Percentiles rank a stretch among this genome's conserved stretches.
Evolutionary conservation across 2,888 invertebrate genomes (phyloP).

Genomic region (Tiliacea aurago): DNA sequence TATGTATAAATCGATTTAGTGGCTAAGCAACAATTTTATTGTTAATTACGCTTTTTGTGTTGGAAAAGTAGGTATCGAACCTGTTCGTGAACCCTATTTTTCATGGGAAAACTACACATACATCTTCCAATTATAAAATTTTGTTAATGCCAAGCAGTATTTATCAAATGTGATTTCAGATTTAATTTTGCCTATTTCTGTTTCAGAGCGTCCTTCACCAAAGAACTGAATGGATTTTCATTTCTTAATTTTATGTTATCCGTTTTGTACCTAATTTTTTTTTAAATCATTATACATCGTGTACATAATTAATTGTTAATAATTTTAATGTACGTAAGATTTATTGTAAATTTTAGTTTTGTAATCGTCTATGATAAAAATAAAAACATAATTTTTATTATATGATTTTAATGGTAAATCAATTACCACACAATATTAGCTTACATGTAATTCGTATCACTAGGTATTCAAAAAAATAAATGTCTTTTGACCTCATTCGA

Average conservation of each 20-base stretch:
- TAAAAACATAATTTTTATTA: conserved; percentile 56
- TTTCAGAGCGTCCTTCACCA: conserved; percentile 48
- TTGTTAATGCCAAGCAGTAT: neutral
- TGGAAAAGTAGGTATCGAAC: neutral
- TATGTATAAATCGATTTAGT: neutral
- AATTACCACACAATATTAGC: conserved; percentile 74
- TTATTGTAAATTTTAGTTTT: conserved; percentile 41
- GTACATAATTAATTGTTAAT: conserved; percentile 33
- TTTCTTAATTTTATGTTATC: conserved; percentile 4
- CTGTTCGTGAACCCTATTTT: neutral
- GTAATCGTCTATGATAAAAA: conserved; percentile 25
- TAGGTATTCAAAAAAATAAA: conserved; percentile 66
- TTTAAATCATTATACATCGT: conserved; percentile 13
- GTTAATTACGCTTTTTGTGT: neutral
- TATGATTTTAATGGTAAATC: conserved; percentile 76
- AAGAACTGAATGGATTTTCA: conserved; percentile 35
- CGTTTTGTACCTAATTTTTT: conserved; percentile 7
- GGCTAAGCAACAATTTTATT: neutral
- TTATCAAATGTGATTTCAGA: neutral
- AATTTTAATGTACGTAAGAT: conserved; percentile 35
- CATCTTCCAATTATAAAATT: neutral
- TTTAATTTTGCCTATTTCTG: conserved; percentile 17
- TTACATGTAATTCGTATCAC: conserved; percentile 70
- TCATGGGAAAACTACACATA: no score
- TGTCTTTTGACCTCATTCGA: conserved; percentile 68